Base-by-base conservation (phyloP, 2,888 invertebrate genomes). In the Rhyacophila evoluta region DNA sequence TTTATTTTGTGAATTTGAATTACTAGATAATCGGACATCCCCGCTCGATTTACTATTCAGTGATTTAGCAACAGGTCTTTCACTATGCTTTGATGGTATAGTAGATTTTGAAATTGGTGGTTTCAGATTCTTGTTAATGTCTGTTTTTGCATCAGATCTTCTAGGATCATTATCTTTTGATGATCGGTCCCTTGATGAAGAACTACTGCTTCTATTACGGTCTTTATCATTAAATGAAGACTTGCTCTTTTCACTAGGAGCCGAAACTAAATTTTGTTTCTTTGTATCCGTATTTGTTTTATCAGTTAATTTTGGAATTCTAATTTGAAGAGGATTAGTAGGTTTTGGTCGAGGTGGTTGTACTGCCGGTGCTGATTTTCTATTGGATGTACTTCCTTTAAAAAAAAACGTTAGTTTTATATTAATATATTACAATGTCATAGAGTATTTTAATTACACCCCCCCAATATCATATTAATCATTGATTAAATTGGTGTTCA, bases 281-380 rank as follows among this genome's bases (percentile, higher is more conserved):
- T 88, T 89, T 80, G 85, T 79, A 82, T 81, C 80, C 33, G 25
- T 67, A 70, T 75, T 72, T 2, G 55, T n/a, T 19, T 55, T 41
- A 25, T 68, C 72, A n/a, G 36, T 68, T 41, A 91, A 81, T 86
- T 92, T 92, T 39, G 92, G 92, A 83, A 92, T 92, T 79, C 91
- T 85, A 0, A 86, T 87, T 81, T 85, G 74, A 12, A 78, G 70
- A 19, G 78, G 75, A 27, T 80, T 78, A 71, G 70, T 37, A n/a
- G 77, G 77, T 39, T 77, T 80, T 12, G 68, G 25, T 28, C 33
- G 67, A 1, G 86, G 87, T 81, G 88, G 86, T 6, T 86, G 85
- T 77, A 67, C 41, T 29, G 88, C 88, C 11, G 86, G 83, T 84
- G 85, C 88, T 79, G 83, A 86, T 80, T 88, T 88, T 82, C 82